Evolutionary conservation across 2,888 invertebrate species (phyloP), one percentile per base, ranked within the genome.

Genomic region (Branchellion lobata): DNA sequence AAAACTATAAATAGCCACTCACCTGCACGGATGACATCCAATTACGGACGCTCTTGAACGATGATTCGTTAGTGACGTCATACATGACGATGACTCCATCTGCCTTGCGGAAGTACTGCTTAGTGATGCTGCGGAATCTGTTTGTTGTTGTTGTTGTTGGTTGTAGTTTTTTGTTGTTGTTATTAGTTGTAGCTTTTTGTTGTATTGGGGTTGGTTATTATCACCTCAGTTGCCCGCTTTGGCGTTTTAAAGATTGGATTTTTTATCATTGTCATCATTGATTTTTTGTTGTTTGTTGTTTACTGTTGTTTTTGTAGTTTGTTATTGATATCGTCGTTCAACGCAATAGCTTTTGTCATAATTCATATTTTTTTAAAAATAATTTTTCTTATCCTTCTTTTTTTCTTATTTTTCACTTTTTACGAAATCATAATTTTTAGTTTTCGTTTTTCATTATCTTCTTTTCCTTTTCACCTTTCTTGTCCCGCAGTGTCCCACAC

Each of bases 401-500:
- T 40, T 40, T 40, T 40, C 14, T 40, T 40, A 40, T 40, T 8
- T 8, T 14, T 40, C 14, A 8, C 40, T 8, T 40, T 40, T 8
- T 40, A 14, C 40, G 40, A 40, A 40, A 5, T n/a, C 14, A 40
- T 40, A 40, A 40, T 40, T 40, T 8, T 40, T 40, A 40, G 14
- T 5, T 40, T 40, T 14, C 14, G 5, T 8, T 40, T 14, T 8
- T 40, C 40, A 40, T 40, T 14, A 40, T 40, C 40, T 8, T 40
- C 40, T 8, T 40, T 8, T 40, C 40, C 5, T 40, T 14, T 8
- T 31, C 33, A 93, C 93, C 94, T 91, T 89, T 96, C 96, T 89
- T 96, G 96, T 0, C 96, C 96, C 73, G 96, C 96, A 61, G 96
- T 97, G 87, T 97, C 96, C 90, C 90, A 90, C 2, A 89, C 82